phyloP scores from a whole-genome alignment of 2,888 invertebrate species.

The Cosmopolites sordidus region DNA sequence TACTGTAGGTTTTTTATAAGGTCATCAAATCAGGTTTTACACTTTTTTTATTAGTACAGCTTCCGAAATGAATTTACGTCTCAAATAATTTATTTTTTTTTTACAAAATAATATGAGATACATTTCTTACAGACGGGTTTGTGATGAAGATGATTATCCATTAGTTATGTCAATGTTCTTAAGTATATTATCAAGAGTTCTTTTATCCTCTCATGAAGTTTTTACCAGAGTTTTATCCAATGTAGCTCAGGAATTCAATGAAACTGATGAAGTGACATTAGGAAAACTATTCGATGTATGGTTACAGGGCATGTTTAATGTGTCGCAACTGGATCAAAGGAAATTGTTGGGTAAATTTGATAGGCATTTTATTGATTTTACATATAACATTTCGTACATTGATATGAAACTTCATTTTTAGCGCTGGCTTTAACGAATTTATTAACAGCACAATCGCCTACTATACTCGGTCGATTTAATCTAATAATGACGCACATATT shows the following conservation, averaged over 20 bases:
- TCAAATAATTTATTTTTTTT: not conserved
- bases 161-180: slow-evolving; percentile 75
- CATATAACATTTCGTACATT: too few species aligned
- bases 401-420: slow-evolving; percentile 18
- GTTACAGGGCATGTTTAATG: slow-evolving; percentile 73
- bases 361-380: too few species aligned
- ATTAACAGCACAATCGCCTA: slow-evolving; percentile 63
- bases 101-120: too few species aligned
- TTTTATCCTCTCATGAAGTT: slow-evolving; percentile 64
- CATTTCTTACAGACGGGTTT: slow-evolving; percentile 59
- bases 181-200: slow-evolving; percentile 71
- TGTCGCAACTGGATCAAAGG: slow-evolving; percentile 73
- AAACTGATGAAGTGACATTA: slow-evolving; percentile 62
- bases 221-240: slow-evolving; percentile 59
- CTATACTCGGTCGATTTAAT: slow-evolving; percentile 68
- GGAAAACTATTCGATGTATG: slow-evolving; percentile 70
- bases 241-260: slow-evolving; percentile 48
- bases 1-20: too few species aligned
- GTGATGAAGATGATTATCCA: slow-evolving; percentile 65
- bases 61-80: too few species aligned
- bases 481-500: slow-evolving; percentile 69
- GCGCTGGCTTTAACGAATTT: slow-evolving; percentile 62
- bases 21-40: too few species aligned
- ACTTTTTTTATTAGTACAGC: too few species aligned
- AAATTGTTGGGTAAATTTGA: slow-evolving; percentile 65